Evolutionary conservation across 2,888 invertebrate species (phyloP).

Genomic region (Volucella bombylans): DNA sequence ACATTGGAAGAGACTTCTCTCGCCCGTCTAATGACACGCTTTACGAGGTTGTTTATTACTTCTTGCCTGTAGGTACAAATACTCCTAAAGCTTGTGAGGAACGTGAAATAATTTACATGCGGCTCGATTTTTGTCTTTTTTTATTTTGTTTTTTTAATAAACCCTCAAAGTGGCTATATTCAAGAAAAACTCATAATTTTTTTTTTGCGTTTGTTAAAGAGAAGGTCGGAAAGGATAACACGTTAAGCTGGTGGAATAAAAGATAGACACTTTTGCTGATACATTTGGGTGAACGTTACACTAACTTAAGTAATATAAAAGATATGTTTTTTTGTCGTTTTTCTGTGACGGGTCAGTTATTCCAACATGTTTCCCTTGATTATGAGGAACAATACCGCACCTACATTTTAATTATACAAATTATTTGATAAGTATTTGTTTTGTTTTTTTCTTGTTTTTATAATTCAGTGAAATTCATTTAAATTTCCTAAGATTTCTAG

Average conservation of each 20-base stretch:
- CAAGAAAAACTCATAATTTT: conserved; percentile 38
- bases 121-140: conserved; percentile 27
- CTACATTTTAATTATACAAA: conserved; percentile 39
- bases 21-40: conserved; percentile 52
- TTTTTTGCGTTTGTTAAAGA: not conserved
- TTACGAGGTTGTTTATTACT: conserved; percentile 57
- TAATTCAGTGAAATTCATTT: conserved; percentile 22
- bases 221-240: conserved; percentile 38
- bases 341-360: not conserved
- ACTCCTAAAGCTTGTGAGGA: conserved; percentile 8
- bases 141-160: conserved; percentile 9
- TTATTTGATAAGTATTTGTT: conserved; percentile 28
- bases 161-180: conserved; percentile 18
- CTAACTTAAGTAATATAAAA: not conserved
- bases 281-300: not conserved
- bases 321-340: not conserved
- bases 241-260: conserved; percentile 32
- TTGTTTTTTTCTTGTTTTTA: conserved; percentile 4
- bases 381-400: conserved; percentile 33
- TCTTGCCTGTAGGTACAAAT: conserved; percentile 14
- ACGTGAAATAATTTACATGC: conserved; percentile 40
- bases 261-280: conserved; percentile 19
- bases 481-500: conserved; percentile 27
- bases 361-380: not conserved
- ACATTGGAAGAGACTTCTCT: conserved; percentile 2